Evolutionary conservation across 2,888 invertebrate species (phyloP).

Genomic region (Athrips mouffetella): DNA sequence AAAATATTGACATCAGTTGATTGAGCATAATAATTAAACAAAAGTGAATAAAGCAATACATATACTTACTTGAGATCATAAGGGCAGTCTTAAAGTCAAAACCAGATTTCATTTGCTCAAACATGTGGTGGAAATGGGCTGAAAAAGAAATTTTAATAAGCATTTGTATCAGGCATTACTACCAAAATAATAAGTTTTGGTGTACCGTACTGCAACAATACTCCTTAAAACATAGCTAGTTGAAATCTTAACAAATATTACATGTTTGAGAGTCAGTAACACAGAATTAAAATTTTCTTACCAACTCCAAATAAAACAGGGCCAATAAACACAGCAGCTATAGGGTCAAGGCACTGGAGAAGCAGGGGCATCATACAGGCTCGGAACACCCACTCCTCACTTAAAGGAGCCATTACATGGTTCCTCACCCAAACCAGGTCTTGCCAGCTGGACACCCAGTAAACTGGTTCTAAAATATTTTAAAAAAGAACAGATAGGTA

Average conservation of each 20-base stretch:
- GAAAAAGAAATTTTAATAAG: conserved; percentile 41
- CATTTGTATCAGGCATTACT: too few relatives aligned
- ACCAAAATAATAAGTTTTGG: too few relatives aligned
- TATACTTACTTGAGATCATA: conserved; percentile 83
- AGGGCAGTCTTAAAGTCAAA: conserved; percentile 83
- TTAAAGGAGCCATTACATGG: conserved; percentile 93
- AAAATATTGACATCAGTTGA: neutral
- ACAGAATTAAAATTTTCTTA: conserved; percentile 46
- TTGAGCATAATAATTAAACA: neutral
- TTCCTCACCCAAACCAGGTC: conserved; percentile 93
- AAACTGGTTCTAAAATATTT: conserved; percentile 79
- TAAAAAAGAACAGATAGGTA: neutral
- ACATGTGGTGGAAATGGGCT: conserved; percentile 96
- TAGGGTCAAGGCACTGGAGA: conserved; percentile 87
- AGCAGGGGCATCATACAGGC: conserved; percentile 96
- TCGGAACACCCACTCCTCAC: conserved; percentile 97
- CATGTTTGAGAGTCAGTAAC: too few relatives aligned
- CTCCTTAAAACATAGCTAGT: neutral
- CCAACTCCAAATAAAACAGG: conserved; percentile 95
- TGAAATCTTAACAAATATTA: neutral
- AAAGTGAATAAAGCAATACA: neutral
- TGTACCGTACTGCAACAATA: neutral
- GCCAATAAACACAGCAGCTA: conserved; percentile 87
- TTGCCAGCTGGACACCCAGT: conserved; percentile 84
- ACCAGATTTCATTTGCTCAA: conserved; percentile 86